Evolutionary conservation across 2,888 invertebrate genomes (phyloP).

Genomic region (Oasisia sp.): DNA sequence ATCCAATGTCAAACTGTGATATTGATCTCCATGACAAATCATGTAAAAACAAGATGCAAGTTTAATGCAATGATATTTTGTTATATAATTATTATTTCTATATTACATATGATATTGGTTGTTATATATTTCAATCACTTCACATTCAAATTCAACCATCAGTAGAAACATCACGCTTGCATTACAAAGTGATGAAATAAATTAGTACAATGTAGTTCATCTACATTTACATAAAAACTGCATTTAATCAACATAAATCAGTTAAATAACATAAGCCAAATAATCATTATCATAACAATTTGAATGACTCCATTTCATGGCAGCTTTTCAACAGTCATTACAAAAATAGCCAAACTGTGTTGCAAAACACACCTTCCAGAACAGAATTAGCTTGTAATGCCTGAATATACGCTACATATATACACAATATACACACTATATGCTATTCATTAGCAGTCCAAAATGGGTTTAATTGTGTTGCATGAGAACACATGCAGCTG

Average conservation of each 20-base stretch:
- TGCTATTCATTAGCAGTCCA: neutral
- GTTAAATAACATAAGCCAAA: neutral
- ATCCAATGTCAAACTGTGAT: neutral
- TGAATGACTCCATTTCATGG: slow-evolving; percentile 17
- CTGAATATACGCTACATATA: neutral
- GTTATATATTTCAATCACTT: slow-evolving; percentile 17
- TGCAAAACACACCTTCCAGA: neutral
- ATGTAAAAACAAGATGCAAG: neutral
- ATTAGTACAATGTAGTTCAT: neutral
- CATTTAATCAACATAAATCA: neutral
- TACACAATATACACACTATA: neutral
- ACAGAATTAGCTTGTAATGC: neutral
- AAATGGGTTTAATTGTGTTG: neutral
- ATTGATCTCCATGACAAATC: neutral
- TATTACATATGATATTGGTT: neutral
- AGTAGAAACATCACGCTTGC: neutral
- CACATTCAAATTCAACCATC: neutral
- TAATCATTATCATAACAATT: neutral
- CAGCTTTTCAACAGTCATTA: neutral
- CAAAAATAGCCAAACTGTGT: neutral
- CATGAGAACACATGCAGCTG: neutral
- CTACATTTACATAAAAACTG: neutral
- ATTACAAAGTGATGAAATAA: slow-evolving; percentile 8
- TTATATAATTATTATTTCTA: neutral
- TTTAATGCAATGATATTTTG: too few relatives aligned